phyloP scores from a whole-genome alignment of 2,888 invertebrate species.

The Meiosimyza platycephala region DNA sequence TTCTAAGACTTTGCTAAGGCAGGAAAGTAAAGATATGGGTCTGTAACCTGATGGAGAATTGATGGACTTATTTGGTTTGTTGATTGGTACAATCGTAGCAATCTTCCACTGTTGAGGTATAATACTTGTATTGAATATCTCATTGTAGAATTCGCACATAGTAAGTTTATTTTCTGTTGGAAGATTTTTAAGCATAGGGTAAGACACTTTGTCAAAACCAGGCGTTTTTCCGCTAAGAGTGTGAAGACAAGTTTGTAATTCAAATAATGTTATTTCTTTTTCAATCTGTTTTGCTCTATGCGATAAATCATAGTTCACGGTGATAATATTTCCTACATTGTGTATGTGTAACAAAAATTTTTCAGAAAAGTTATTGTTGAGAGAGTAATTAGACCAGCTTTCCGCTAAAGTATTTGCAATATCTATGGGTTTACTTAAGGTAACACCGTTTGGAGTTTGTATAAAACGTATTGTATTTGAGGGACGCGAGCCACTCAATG shows the following conservation, averaged over 20 bases:
- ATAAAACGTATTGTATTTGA: conserved; percentile 20
- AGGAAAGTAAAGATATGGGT: conserved; percentile 39
- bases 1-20: conserved; percentile 40
- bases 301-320: too few species aligned
- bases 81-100: too few species aligned
- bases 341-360: background rate
- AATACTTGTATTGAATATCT: too few species aligned
- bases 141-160: too few species aligned
- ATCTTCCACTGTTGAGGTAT: too few species aligned
- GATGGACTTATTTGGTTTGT: conserved; percentile 25
- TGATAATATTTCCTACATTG: background rate
- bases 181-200: conserved; percentile 35
- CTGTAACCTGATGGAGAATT: conserved; percentile 29
- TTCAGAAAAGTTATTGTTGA: background rate
- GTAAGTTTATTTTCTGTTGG: background rate
- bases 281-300: background rate
- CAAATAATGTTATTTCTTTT: background rate
- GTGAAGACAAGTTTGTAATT: background rate
- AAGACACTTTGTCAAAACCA: conserved; percentile 28
- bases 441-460: background rate
- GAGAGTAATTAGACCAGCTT: background rate
- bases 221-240: conserved; percentile 20
- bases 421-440: background rate
- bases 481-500: conserved; percentile 20
- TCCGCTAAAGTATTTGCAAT: background rate